Conservation (phyloP, 2,888 invertebrate species). For the Rhagonycha fulva region DNA sequence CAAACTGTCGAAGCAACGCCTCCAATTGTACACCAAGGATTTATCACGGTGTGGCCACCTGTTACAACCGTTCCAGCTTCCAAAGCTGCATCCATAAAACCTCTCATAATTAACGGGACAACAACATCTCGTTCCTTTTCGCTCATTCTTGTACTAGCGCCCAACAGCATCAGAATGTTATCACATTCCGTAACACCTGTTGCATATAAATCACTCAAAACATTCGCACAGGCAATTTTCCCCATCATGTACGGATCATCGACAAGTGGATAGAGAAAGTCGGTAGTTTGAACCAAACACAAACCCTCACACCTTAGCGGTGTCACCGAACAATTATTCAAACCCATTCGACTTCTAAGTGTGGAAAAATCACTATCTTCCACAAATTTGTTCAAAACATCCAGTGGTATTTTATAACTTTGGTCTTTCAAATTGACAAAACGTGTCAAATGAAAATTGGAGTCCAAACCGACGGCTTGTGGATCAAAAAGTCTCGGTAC, state of each 20-base stretch:
- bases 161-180: conserved; percentile 91
- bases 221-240: conserved; percentile 92
- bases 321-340: conserved; percentile 86
- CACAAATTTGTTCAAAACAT: conserved; percentile 79
- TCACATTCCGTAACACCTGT: conserved; percentile 95
- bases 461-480: conserved; percentile 86
- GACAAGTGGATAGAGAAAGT: conserved; percentile 89
- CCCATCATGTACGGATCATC: conserved; percentile 94
- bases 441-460: conserved; percentile 89
- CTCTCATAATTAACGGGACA: conserved; percentile 87
- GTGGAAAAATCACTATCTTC: conserved; percentile 87
- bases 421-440: conserved; percentile 93
- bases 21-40: conserved; percentile 92
- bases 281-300: conserved; percentile 89
- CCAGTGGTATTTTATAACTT: conserved; percentile 94
- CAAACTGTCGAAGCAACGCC: conserved; percentile 88
- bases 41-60: conserved; percentile 87
- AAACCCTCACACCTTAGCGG: conserved; percentile 84
- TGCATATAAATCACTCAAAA: conserved; percentile 90
- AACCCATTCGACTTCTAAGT: conserved; percentile 85
- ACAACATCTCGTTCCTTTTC: conserved; percentile 89
- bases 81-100: conserved; percentile 86
- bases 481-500: conserved; percentile 83
- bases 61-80: conserved; percentile 86
- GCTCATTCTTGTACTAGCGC: conserved; percentile 88